Evolutionary conservation across 2,113 vertebrate species (phyloP).

Genomic region (Myxocyprinus asiaticus): DNA sequence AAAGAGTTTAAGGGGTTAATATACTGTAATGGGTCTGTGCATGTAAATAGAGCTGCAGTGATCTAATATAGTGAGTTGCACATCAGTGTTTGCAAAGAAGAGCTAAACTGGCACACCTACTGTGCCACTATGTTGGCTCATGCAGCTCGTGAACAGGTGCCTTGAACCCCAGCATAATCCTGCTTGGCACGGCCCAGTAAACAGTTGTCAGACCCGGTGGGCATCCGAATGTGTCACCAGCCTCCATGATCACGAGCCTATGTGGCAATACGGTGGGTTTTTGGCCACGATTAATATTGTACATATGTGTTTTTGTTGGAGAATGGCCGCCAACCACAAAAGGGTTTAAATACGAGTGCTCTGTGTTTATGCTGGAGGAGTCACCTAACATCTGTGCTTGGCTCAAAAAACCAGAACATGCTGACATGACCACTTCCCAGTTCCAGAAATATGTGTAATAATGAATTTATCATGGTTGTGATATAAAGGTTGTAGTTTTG

Average conservation of each 20-base stretch:
- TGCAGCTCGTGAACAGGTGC: conserved; percentile 58
- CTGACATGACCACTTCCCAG: conserved; percentile 64
- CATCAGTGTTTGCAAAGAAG: conserved; percentile 54
- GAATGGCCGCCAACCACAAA: conserved; percentile 14
- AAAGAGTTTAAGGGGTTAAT: not conserved
- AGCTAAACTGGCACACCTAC: conserved; percentile 54
- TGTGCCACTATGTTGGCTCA: conserved; percentile 45
- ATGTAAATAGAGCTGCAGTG: conserved; percentile 53
- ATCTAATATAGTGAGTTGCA: conserved; percentile 47
- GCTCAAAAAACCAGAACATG: conserved; percentile 62
- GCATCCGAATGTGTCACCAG: conserved; percentile 61
- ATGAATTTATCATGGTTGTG: not conserved
- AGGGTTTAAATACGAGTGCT: conserved; percentile 43
- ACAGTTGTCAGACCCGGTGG: conserved; percentile 70
- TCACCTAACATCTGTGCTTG: conserved; percentile 70
- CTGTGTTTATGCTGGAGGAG: conserved; percentile 56
- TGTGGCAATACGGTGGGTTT: conserved; percentile 28
- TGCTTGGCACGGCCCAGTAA: conserved; percentile 60
- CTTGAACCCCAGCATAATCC: conserved; percentile 53
- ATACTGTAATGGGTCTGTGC: conserved; percentile 13
- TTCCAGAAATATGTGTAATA: conserved; percentile 58
- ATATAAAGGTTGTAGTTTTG: not conserved
- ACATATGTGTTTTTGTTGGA: conserved; percentile 1
- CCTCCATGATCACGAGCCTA: conserved; percentile 46
- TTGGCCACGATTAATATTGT: not conserved